Percentiles rank a stretch among this genome's conserved stretches.
phyloP scores from a whole-genome alignment of 2,797 vertebrate genomes.

The Holocentrus rufus region DNA sequence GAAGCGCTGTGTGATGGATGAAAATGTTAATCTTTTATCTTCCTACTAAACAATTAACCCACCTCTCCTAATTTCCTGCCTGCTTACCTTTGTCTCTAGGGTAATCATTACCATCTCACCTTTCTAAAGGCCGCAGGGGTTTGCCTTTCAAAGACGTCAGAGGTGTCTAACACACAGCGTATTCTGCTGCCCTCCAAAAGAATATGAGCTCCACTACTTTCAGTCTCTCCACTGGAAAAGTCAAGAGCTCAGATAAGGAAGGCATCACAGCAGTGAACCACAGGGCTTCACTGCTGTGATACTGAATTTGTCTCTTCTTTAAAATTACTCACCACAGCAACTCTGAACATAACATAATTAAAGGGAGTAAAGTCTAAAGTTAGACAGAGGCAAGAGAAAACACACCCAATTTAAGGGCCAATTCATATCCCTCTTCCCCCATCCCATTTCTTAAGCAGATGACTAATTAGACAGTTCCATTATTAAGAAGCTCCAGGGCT shows the following conservation, averaged over 20 bases:
- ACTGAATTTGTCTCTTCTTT: neutral
- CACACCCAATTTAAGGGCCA: neutral
- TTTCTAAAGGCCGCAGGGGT: neutral
- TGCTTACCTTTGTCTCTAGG: neutral
- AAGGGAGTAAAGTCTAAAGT: neutral
- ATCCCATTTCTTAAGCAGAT: neutral
- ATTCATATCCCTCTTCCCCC: neutral
- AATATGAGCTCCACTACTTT: constrained; percentile 2
- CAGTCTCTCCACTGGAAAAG: constrained; percentile 1
- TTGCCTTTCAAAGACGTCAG: neutral
- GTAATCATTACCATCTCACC: constrained; percentile 9
- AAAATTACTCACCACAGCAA: neutral
- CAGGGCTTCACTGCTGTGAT: neutral
- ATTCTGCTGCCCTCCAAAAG: neutral
- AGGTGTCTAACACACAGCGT: neutral
- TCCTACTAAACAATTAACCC: neutral
- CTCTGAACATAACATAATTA: neutral
- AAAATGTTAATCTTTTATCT: neutral
- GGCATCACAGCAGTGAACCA: neutral
- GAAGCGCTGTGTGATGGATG: neutral
- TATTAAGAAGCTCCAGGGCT: constrained; percentile 5
- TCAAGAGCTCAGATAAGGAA: neutral
- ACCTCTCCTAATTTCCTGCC: neutral
- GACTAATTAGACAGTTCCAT: neutral
- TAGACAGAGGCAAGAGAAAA: neutral